Evolutionary conservation across 2,113 vertebrate species (phyloP).

Genomic region (Gnathonemus echidnorhynchus): DNA sequence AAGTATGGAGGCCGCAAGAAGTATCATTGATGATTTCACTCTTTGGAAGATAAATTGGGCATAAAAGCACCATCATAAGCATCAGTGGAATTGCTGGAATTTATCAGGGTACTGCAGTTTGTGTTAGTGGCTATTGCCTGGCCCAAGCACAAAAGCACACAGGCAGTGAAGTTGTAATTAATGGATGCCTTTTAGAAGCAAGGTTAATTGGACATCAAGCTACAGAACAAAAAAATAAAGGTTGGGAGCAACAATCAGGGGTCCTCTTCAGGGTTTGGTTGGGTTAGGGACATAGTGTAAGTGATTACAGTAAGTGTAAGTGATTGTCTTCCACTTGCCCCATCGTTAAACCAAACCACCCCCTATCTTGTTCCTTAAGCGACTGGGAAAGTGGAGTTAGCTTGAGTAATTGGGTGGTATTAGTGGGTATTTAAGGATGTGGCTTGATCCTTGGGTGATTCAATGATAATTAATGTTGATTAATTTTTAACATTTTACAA

Average conservation of each 20-base stretch:
- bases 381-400: not conserved
- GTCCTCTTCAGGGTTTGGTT: not conserved
- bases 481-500: not conserved
- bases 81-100: not conserved
- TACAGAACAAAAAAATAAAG: not conserved
- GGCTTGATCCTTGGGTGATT: not conserved
- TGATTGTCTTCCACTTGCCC: not conserved
- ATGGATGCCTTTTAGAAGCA: not conserved
- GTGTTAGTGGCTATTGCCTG: not conserved
- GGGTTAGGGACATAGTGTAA: not conserved
- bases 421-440: not conserved
- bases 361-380: not conserved
- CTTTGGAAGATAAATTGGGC: not conserved
- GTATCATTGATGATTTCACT: not conserved
- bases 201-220: not conserved
- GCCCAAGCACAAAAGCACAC: not conserved
- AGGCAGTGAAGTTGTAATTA: not conserved
- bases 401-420: not conserved
- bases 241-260: not conserved
- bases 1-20: not conserved
- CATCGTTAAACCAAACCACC: not conserved
- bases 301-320: not conserved
- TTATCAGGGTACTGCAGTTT: not conserved
- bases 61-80: not conserved
- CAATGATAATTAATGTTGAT: not conserved